Base-by-base conservation (phyloP, 2,113 vertebrate genomes). In the Sphaerodactylus townsendi region DNA sequence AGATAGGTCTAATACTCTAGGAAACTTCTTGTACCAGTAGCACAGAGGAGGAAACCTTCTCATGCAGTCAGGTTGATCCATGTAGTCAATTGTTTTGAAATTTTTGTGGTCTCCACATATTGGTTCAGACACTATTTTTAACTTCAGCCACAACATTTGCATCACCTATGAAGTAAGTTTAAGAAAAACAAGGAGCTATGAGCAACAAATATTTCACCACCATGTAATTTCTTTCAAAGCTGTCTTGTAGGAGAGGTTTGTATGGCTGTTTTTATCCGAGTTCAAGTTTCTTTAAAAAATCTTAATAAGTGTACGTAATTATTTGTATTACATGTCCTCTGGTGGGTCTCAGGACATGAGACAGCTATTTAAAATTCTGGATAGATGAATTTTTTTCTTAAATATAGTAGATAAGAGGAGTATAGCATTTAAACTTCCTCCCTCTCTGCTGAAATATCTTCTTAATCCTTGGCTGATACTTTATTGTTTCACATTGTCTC, bases 401-500 rank as follows among this genome's bases (percentile, higher is more conserved):
- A 65, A 82, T 56, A 56, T 56, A 2, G 19, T 56, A 19, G 14
- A 53, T 53, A 5, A 56, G 53, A 56, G 53, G 19, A 19, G 21
- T 56, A 23, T 56, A 64, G 72, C 35, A 68, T 39, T n/a, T 10
- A 53, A 8, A 14, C 11, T 9, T 2, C 1, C 37, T 5, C 13
- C 33, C 33, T 23, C 33, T 37, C 33, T 35, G 6, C 33, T 69
- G 35, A 35, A 69, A 37, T 13, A 37, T 69, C 66, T 69, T 37
- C 37, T 41, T 77, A 11, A 0, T 68, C 44, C 2, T 75, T 74
- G 44, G 44, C 44, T 44, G 44, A 44, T 85, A 70, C 73, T 11
- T 2, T 10, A 74, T 30, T 84, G 76, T 70, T 85, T 53, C 35
- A 39, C 0, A 0, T 3, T 30, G 21, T 82, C 35, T 81, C n/a